A percentile compares a stretch with the other conserved stretches of the same genome.
phyloP scores from a whole-genome alignment of 2,888 invertebrate genomes.

The Eumerus sabulonum region DNA sequence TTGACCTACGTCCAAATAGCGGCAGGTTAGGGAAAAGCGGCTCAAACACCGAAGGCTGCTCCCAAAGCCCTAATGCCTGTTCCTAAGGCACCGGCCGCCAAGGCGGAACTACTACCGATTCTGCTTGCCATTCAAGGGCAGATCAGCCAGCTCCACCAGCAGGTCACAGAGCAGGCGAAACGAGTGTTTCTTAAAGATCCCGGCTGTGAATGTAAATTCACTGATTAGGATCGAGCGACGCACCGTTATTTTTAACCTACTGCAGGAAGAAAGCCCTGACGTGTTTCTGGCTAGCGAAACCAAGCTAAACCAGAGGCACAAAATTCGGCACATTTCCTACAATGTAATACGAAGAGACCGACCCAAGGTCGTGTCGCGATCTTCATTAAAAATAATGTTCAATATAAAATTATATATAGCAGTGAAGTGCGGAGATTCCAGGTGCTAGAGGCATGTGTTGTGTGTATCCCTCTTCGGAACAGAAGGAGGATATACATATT shows the following conservation, averaged over 20 bases:
- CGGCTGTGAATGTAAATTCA: slow-evolving; percentile 26
- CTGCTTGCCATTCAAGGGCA: slow-evolving; percentile 1
- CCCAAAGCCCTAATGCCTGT: no score
- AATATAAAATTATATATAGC: slow-evolving; percentile 6
- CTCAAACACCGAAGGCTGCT: no score
- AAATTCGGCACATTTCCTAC: no score
- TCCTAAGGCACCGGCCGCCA: neutral
- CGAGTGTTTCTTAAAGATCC: slow-evolving; percentile 3
- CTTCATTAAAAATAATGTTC: neutral
- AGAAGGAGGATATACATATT: slow-evolving; percentile 9
- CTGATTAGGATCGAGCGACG: slow-evolving; percentile 20
- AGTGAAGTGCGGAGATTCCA: neutral
- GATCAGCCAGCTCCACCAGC: no score
- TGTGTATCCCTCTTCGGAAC: no score
- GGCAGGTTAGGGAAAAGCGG: neutral
- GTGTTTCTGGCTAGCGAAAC: slow-evolving; percentile 31
- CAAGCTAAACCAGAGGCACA: slow-evolving; percentile 15
- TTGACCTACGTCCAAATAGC: neutral
- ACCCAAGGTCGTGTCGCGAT: slow-evolving; percentile 7
- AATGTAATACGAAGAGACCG: slow-evolving; percentile 13
- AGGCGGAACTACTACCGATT: slow-evolving; percentile 4
- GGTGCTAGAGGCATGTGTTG: no score
- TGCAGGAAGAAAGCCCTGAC: slow-evolving; percentile 17
- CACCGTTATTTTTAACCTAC: slow-evolving; percentile 2
- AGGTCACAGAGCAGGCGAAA: slow-evolving; percentile 51